A percentile compares a stretch with the other conserved stretches of the same genome.
These are phyloP conservation scores for Ctenopoma multispine DNA, from an alignment of 2,797 vertebrate genomes.

Conservation along the genomic window DNA sequence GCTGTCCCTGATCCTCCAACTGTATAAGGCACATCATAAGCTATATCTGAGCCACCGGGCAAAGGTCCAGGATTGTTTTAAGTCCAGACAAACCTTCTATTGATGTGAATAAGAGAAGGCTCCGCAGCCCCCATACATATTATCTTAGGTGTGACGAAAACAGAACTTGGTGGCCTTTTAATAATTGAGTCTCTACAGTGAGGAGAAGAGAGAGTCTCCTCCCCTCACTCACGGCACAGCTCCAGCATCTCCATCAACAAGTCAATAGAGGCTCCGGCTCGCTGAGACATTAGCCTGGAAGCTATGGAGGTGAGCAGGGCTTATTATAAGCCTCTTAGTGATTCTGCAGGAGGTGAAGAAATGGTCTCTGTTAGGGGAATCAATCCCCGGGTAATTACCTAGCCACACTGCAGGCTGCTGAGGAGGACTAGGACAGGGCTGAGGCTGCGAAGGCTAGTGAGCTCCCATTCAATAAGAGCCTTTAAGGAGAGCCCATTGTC, in stretches of 20 bases:
- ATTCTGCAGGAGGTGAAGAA: constrained; percentile 80
- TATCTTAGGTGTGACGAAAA: constrained; percentile 63
- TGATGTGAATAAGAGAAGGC: constrained; percentile 45
- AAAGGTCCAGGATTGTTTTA: constrained; percentile 66
- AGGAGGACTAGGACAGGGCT: constrained; percentile 50
- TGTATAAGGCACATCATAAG: constrained; percentile 32
- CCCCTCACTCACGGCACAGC: constrained; percentile 51
- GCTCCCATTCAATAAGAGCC: constrained; percentile 75
- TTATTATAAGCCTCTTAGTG: constrained; percentile 84
- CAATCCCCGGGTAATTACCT: constrained; percentile 78
- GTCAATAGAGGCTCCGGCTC: constrained; percentile 76
- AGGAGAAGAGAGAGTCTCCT: constrained; percentile 49
- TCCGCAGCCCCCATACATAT: constrained; percentile 17
- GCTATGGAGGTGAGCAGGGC: constrained; percentile 80
- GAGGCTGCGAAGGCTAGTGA: constrained; percentile 51
- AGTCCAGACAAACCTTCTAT: constrained; percentile 58
- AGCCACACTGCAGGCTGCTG: constrained; percentile 66
- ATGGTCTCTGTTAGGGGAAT: constrained; percentile 80
- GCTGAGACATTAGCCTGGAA: constrained; percentile 73
- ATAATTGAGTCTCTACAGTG: constrained; percentile 52
- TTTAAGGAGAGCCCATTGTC: constrained; percentile 74
- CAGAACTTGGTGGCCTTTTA: constrained; percentile 63
- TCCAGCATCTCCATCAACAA: constrained; percentile 83
- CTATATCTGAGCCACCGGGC: constrained; percentile 38
- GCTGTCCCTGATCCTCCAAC: not conserved